phyloP scores from a whole-genome alignment of 2,797 vertebrate genomes.

The Simalia tracyae region DNA sequence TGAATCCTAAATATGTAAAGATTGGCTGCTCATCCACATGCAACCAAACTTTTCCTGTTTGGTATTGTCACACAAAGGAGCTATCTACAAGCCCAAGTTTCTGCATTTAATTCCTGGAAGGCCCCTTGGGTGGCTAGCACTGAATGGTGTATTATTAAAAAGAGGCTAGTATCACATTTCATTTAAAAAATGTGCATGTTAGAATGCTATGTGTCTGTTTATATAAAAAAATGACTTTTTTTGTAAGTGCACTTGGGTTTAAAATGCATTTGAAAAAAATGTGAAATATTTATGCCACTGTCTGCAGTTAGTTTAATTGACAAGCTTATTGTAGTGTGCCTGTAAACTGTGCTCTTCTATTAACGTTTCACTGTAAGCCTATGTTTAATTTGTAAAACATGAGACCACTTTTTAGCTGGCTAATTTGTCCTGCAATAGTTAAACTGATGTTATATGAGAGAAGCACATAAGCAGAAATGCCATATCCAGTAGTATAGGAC shows the following conservation, averaged over 20 bases:
- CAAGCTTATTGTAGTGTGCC: not conserved
- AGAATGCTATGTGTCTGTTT: constrained; percentile 33
- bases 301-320: constrained; percentile 1
- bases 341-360: not conserved
- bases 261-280: constrained; percentile 1
- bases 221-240: constrained; percentile 24
- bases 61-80: constrained; percentile 66
- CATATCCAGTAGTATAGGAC: not conserved
- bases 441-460: not conserved
- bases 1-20: constrained; percentile 68
- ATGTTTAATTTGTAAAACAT: not conserved
- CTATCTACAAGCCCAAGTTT: constrained; percentile 71
- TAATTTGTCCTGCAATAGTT: not conserved
- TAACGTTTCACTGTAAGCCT: not conserved
- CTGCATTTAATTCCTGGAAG: constrained; percentile 74
- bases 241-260: constrained; percentile 13
- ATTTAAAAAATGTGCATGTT: constrained; percentile 39
- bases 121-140: constrained; percentile 73
- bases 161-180: constrained; percentile 57
- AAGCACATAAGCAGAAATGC: not conserved
- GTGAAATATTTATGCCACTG: not conserved
- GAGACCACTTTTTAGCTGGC: not conserved
- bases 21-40: constrained; percentile 65
- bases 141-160: constrained; percentile 70
- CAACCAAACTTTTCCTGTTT: constrained; percentile 65